Evolutionary conservation across 2,113 vertebrate genomes (phyloP), one percentile per base, ranked within the genome.

Genomic region (Ancistrus triradiatus): DNA sequence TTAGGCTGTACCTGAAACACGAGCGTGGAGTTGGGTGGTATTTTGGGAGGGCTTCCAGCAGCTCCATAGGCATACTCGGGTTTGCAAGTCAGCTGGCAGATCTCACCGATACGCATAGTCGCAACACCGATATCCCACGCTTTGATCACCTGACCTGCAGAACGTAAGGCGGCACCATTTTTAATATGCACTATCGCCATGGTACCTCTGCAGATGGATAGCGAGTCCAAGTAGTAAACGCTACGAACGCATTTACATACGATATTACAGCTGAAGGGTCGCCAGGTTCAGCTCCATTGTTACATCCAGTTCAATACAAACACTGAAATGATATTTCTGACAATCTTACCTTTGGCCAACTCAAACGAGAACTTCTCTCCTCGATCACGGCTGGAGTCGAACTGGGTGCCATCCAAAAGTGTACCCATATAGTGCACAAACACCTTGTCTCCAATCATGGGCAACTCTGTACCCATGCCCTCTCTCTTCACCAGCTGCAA

Each of bases 11-110:
- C 96, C 94, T 99, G 92, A 83, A 99, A 99, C 66, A 96, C 75
- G 46, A 99, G 86, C 0, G 90, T 95, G 19, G 95, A 81, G 0
- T 87, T 90, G n/a, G 95, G 87, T 37, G 94, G 95, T 57, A 99
- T 98, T 80, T 97, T 99, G 6, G 96, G 95, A 8, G 96, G 95
- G 70, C 93, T 96, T 38, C 96, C 96, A n/a, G 93, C 88, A 53
- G 89, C 83, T 19, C 96, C 95, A 4, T 99, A 99, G 3, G 95
- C 92, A 3, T 97, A 98, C 64, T 96, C 94, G 0, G 96, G 91
- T 37, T 93, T 97, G 78, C 96, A 99, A 0, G 89, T 90, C 65
- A 99, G 81, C 55, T 88, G 91, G 73, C 90, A 91, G 61, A 96
- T 69, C 79, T 99, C 96, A 0, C 94, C 95, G 4, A 88, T 69